Base-by-base conservation (phyloP, 2,113 vertebrate species). In the Enhydra lutris region DNA sequence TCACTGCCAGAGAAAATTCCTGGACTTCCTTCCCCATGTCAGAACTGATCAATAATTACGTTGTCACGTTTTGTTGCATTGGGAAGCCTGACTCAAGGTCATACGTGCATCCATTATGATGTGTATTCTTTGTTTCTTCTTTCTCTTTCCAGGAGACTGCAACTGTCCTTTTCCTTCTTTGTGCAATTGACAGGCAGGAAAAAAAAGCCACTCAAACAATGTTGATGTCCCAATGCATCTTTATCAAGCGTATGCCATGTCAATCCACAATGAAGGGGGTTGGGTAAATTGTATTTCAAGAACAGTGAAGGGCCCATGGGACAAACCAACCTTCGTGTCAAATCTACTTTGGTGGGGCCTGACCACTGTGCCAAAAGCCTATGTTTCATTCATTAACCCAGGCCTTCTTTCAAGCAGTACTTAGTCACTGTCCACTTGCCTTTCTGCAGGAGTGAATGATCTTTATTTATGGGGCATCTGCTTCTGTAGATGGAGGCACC, bases 161-260 rank as follows among this genome's bases (percentile, higher is more conserved):
- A 81, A 88, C 31, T 95, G 69, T 31, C 26, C 34, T 67, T 97
- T 96, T 57, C 34, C 81, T 85, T 59, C 67, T 78, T 89, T 1
- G 39, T 45, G 82, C 69, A 89, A 96, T 94, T 91, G 82, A 98
- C 23, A 97, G 80, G 63, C 78, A 90, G 21, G 24, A 95, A 96
- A 71, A 71, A 45, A 98, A 97, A 85, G 23, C 0, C 61, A 42
- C 36, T 91, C 84, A 94, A 84, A 78, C 29, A 96, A 42, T 88
- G 65, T 26, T 89, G 17, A 88, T 11, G 71, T 85, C 80, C 47
- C 39, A 79, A 1, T 2, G 87, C 9, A 31, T 29, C 65, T 87
- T 84, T 57, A 45, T 36, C 69, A 88, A 42, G 1, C 74, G 94
- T 92, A 26, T 80, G 71, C 52, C 73, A 73, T 82, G 61, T 31